These are phyloP conservation scores for Griposia aprilina DNA, from an alignment of 2,888 invertebrate species.

Conservation along the genomic window DNA sequence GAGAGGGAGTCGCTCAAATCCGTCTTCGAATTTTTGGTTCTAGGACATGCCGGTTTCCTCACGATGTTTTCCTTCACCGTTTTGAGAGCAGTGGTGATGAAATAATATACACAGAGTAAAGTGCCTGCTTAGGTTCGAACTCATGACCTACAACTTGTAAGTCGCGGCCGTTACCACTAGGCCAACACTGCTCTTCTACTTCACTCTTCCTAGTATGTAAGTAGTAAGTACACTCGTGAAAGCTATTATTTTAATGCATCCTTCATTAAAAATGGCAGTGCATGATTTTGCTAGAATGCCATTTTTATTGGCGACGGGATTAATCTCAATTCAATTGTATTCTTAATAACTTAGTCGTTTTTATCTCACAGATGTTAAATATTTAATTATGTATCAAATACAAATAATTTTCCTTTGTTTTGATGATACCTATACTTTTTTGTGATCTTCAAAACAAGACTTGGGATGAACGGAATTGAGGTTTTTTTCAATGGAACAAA, in stretches of 20 bases:
- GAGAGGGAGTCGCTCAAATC: too few species aligned
- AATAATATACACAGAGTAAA: too few species aligned
- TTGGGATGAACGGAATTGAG: neutral
- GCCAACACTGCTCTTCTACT: too few species aligned
- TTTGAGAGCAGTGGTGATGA: too few species aligned
- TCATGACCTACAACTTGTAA: too few species aligned
- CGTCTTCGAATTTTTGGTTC: too few species aligned
- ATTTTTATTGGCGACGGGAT: neutral
- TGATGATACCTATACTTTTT: neutral
- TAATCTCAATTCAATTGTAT: neutral
- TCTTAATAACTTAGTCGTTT: neutral
- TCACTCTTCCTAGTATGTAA: neutral
- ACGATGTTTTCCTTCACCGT: too few species aligned
- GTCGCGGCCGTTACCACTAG: too few species aligned
- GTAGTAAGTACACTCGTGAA: neutral
- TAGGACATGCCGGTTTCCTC: too few species aligned
- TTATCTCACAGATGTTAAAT: neutral
- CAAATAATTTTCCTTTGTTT: slow-evolving; percentile 3
- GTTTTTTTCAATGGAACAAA: neutral
- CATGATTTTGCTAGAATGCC: neutral
- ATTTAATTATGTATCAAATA: slow-evolving; percentile 19
- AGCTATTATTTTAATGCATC: neutral
- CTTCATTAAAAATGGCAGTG: neutral
- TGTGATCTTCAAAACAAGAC: neutral
- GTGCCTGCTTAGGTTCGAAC: too few species aligned